Base-by-base conservation (phyloP, 2,888 invertebrate genomes). In the Marronus borbonicus region DNA sequence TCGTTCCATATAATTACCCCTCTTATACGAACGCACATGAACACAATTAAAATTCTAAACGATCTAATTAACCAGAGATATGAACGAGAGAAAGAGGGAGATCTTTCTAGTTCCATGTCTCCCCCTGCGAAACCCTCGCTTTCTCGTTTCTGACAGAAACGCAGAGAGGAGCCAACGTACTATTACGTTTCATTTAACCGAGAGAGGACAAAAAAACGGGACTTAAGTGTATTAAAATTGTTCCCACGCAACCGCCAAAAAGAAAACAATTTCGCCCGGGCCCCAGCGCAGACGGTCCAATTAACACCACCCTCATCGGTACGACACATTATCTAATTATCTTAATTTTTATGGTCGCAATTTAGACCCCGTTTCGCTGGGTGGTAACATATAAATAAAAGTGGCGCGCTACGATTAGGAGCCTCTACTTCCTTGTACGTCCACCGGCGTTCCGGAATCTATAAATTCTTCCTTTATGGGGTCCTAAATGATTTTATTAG, bases 401-500 rank as follows among this genome's bases (percentile, higher is more conserved):
- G 28, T 24, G 14, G 1, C 31, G 39, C 36, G 24, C 14, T n/a
- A 65, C n/a, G n/a, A 65, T 36, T 36, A 28, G 24, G 64, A 14
- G 5, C 52, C 20, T 55, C 55, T 20, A 20, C 55, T 65, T 65
- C 39, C 65, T 65, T 36, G 44, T 44, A 31, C 12, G 62, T 62
- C 62, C 31, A 31, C 10, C 12, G 2, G 28, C 28, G 28, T 62
- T 62, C 62, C 62, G 62, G 62, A 74, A 60, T 60, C 72, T 39
- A 44, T 74, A 74, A 58, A 74, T 60, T 60, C 60, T 58, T 31
- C 17, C 31, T 60, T 74, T 74, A 74, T 36, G 72, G 44, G 60
- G 28, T 74, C 44, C 60, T 74, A 74, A 74, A 74, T 74, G 72
- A 60, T 74, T 72, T 72, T 58, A 72, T 58, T 74, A 44, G 60